Base-by-base conservation (phyloP, 1,140 invertebrate species). In the Piezodorus guildinii region DNA sequence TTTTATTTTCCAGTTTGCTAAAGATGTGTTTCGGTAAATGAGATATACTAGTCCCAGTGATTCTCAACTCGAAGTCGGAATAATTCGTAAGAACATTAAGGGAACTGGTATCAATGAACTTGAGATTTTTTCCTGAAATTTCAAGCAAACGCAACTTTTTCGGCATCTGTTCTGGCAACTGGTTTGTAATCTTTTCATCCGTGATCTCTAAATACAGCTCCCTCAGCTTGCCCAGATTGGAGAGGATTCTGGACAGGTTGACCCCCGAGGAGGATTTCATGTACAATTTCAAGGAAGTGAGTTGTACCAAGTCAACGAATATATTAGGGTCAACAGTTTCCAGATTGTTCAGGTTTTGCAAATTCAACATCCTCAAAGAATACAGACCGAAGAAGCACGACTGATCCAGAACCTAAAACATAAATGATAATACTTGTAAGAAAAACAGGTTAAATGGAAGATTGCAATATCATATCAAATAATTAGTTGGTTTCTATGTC, bases 91-190 rank as follows among this genome's bases (percentile, higher is more conserved):
- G 74, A 0, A 77, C 80, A 3, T 77, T 73, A 67, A 92, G 86
- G 10, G 87, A 86, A 58, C 87, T 84, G 1, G 82, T 77, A 0
- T 83, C 79, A 64, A 92, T 86, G 44, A 73, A 77, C 66, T 82
- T 81, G 46, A 93, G 77, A 68, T 82, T 81, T 49, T 72, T 72
- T 12, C 90, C 91, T 52, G 83, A 87, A 60, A 94, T 86, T 70
- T 89, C 86, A 23, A 94, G 73, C 66, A 89, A 83, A 62, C 83
- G 80, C n/a, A 94, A 77, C 71, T 90, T 90, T 9, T 84, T 82
- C 16, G 82, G 82, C 54, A 86, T 86, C 1, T 65, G 60, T 8
- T 67, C 67, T 2, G 65, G 45, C 17, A 72, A 62, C 23, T 71
- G 69, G 34, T 71, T 70, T 0, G 87, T 65, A 83, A 81, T 16